These are phyloP conservation scores for Microtus richardsoni DNA, from an alignment of 2,113 vertebrate species.

Conservation along the genomic window DNA sequence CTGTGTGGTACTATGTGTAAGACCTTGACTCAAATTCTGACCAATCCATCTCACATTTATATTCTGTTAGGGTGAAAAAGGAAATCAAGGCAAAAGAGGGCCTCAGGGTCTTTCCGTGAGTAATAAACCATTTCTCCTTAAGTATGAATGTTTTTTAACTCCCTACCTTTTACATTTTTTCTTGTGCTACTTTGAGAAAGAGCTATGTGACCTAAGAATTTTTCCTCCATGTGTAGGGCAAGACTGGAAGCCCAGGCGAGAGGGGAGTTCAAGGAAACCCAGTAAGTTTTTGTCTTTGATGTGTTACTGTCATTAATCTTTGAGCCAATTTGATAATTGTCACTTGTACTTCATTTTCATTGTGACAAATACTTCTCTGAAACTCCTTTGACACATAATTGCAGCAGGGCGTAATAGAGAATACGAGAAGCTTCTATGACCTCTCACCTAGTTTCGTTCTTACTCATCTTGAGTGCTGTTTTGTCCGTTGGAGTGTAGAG, in stretches of 20 bases:
- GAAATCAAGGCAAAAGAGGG: conserved; percentile 91
- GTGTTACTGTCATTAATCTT: conserved; percentile 2
- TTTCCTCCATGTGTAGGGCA: conserved; percentile 89
- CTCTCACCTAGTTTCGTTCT: conserved; percentile 9
- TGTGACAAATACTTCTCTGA: neutral
- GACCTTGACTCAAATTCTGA: neutral
- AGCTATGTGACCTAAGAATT: conserved; percentile 15
- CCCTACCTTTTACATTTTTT: neutral
- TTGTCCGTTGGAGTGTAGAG: neutral
- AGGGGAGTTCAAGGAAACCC: conserved; percentile 90
- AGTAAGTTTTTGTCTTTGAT: conserved; percentile 87
- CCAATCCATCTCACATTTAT: conserved; percentile 63
- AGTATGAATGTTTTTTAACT: neutral
- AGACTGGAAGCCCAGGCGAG: conserved; percentile 93
- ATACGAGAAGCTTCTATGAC: neutral
- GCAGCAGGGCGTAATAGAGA: neutral
- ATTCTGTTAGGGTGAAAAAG: conserved; percentile 93
- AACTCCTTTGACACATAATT: neutral
- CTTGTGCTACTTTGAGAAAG: neutral
- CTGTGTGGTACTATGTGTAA: neutral
- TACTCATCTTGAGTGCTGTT: neutral
- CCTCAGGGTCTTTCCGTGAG: conserved; percentile 92
- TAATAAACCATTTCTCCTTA: conserved; percentile 66
- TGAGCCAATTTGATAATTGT: neutral
- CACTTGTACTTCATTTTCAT: neutral